Conservation (phyloP, 2,113 vertebrate genomes). For the Prunella fulvescens region DNA sequence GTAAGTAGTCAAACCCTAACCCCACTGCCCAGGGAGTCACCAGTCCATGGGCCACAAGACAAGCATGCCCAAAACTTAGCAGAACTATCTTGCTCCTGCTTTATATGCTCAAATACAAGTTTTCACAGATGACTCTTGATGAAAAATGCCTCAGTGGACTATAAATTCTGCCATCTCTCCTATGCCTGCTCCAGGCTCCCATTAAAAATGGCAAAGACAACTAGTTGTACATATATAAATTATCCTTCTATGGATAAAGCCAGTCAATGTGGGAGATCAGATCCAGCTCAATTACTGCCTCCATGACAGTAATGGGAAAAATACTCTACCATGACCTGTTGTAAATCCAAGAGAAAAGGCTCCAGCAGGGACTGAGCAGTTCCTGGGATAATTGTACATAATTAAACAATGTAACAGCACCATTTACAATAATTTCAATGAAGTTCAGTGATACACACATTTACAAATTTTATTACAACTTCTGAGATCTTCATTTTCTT, state of each 20-base stretch:
- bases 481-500: not conserved
- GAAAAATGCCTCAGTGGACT: not conserved
- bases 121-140: not conserved
- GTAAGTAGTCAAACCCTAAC: not conserved
- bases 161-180: constrained; percentile 5
- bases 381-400: constrained; percentile 43
- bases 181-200: not conserved
- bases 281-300: constrained; percentile 24
- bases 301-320: constrained; percentile 37
- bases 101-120: not conserved
- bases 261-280: not conserved
- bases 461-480: constrained; percentile 7
- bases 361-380: constrained; percentile 13
- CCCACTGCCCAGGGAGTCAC: not conserved
- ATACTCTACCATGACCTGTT: constrained; percentile 11
- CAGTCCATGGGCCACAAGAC: not conserved
- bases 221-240: not conserved
- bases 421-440: constrained; percentile 38
- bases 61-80: not conserved
- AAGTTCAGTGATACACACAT: constrained; percentile 17
- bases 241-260: not conserved
- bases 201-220: constrained; percentile 7
- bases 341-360: constrained; percentile 47
- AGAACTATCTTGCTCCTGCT: not conserved
- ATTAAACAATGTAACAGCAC: constrained; percentile 33